These are phyloP conservation scores for Leguminivora glycinivorella DNA, from an alignment of 1,140 invertebrate genomes.

Conservation along the genomic window DNA sequence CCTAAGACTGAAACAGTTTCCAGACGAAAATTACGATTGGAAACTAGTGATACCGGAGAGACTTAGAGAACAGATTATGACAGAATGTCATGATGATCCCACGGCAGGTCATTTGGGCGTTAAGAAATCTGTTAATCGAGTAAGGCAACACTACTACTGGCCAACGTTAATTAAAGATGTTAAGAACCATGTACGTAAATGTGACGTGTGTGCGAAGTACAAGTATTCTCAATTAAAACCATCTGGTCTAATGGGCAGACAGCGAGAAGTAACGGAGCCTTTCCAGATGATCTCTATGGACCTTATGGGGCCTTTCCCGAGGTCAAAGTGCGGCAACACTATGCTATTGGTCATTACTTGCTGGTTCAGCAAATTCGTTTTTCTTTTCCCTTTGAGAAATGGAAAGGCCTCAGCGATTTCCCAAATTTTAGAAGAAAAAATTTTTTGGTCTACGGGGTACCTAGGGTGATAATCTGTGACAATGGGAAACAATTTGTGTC, in stretches of 20 bases:
- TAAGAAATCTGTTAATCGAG: slow-evolving; percentile 13
- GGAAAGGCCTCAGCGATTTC: not conserved
- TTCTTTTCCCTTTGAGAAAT: slow-evolving; percentile 18
- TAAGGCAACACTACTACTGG: slow-evolving; percentile 13
- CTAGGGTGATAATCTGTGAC: slow-evolving; percentile 10
- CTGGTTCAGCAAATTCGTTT: slow-evolving; percentile 23
- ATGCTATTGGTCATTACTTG: not conserved
- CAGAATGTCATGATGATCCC: not conserved
- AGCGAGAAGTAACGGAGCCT: not conserved
- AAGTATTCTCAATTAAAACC: not conserved
- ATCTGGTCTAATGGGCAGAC: not conserved
- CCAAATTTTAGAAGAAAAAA: not conserved
- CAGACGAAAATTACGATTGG: not conserved
- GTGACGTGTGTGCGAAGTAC: not conserved
- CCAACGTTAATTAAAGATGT: slow-evolving; percentile 9
- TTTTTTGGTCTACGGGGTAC: slow-evolving; percentile 14
- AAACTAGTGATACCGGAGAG: not conserved
- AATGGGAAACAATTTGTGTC: slow-evolving; percentile 17
- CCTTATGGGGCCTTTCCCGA: slow-evolving; percentile 25
- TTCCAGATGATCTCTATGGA: slow-evolving; percentile 18
- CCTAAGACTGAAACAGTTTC: not conserved
- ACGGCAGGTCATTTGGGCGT: not conserved
- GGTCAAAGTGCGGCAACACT: not conserved
- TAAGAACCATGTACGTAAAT: not conserved
- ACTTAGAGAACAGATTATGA: not conserved